Conservation (phyloP, 1,140 invertebrate genomes). For the Triops longicaudatus region DNA sequence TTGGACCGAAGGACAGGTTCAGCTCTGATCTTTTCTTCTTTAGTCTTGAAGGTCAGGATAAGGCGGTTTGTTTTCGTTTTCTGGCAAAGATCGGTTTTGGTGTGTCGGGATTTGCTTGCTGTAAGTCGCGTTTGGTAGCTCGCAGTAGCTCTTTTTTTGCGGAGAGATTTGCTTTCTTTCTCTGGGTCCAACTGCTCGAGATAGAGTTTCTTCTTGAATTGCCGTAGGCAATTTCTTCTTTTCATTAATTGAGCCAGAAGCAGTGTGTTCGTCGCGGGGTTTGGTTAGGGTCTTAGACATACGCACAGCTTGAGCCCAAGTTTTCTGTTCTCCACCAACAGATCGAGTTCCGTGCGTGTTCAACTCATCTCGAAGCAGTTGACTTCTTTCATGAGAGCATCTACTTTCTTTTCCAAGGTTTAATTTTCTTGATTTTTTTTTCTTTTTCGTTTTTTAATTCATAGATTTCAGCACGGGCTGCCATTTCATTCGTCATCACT, state of each 20-base stretch:
- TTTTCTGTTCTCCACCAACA: neutral
- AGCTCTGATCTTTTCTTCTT: neutral
- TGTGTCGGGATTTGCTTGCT: neutral
- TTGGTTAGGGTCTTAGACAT: neutral
- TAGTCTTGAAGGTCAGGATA: neutral
- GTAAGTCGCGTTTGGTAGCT: neutral
- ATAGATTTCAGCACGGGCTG: neutral
- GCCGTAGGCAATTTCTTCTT: neutral
- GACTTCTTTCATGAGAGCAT: neutral
- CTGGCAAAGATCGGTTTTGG: neutral
- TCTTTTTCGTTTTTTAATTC: neutral
- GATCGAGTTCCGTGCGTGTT: neutral
- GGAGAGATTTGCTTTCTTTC: conserved; percentile 1
- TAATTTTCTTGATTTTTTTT: neutral
- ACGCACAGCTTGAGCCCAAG: neutral
- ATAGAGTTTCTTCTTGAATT: neutral
- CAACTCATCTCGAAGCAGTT: neutral
- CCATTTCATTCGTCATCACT: neutral
- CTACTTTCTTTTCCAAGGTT: neutral
- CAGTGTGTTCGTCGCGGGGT: neutral
- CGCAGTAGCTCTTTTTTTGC: neutral
- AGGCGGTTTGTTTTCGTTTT: neutral
- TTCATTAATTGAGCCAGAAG: neutral
- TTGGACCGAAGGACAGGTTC: neutral
- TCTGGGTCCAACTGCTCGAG: neutral